Percentiles rank a stretch among this genome's conserved stretches.
These are phyloP conservation scores for Callopanchax toddi DNA, from an alignment of 2,113 vertebrate species.

Conservation along the genomic window DNA sequence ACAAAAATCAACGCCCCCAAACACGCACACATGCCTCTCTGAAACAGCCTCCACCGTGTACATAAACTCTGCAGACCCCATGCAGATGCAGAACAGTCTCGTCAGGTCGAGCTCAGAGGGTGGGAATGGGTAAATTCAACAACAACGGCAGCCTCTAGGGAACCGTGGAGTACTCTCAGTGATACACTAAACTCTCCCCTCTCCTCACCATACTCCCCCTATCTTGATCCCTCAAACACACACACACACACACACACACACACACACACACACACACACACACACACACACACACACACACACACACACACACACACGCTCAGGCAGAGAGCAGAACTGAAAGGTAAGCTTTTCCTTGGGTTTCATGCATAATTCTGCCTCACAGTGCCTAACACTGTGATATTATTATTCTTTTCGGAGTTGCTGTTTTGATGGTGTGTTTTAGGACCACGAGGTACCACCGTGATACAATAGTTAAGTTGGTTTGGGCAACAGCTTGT, in stretches of 20 bases:
- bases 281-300: constrained; percentile 13
- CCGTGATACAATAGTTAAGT: constrained; percentile 55
- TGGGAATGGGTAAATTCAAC: constrained; percentile 67
- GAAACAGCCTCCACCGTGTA: constrained; percentile 41
- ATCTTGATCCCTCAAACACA: constrained; percentile 39
- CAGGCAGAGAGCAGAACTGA: constrained; percentile 49
- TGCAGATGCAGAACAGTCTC: constrained; percentile 64
- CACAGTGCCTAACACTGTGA: constrained; percentile 49
- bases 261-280: constrained; percentile 2
- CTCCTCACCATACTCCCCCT: constrained; percentile 29
- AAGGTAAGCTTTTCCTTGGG: constrained; percentile 69
- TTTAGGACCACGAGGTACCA: constrained; percentile 44
- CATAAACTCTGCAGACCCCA: constrained; percentile 59
- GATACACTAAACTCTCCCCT: constrained; percentile 50
- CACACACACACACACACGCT: constrained; percentile 15
- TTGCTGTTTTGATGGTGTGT: constrained; percentile 5
- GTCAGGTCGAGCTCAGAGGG: constrained; percentile 70
- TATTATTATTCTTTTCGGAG: constrained; percentile 3
- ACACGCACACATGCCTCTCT: constrained; percentile 26
- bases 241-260: constrained; percentile 12
- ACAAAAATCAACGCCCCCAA: constrained; percentile 59
- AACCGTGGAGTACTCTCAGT: constrained; percentile 49
- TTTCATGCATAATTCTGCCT: constrained; percentile 74
- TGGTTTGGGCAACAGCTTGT: constrained; percentile 63
- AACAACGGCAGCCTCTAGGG: constrained; percentile 69